A percentile compares a stretch with the other conserved stretches of the same genome.
These are phyloP conservation scores for Diaperis boleti DNA, from an alignment of 2,888 invertebrate species.

Conservation along the genomic window DNA sequence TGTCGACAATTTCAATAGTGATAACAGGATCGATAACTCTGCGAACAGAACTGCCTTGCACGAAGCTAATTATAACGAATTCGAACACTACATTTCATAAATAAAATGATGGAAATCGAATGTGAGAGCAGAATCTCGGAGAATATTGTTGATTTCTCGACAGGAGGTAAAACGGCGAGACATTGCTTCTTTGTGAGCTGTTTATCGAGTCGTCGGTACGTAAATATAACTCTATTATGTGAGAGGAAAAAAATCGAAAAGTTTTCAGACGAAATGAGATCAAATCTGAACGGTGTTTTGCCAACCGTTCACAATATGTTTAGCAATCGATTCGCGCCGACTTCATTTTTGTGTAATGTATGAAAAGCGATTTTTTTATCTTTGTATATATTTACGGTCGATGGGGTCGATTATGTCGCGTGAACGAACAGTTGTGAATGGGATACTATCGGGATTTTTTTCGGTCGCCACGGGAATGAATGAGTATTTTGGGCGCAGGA, in stretches of 20 bases:
- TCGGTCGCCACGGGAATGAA: background rate
- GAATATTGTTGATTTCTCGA: slow-evolving; percentile 9
- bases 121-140: background rate
- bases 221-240: slow-evolving; percentile 30
- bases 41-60: slow-evolving; percentile 20
- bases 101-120: too few relatives aligned
- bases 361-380: slow-evolving; percentile 2
- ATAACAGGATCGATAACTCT: slow-evolving; percentile 19
- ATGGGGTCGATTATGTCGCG: background rate
- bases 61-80: slow-evolving; percentile 21
- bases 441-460: background rate
- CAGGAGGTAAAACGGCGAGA: slow-evolving; percentile 14
- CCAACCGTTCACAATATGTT: slow-evolving; percentile 24
- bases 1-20: slow-evolving; percentile 12
- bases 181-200: slow-evolving; percentile 22
- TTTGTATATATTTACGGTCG: background rate
- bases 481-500: background rate
- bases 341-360: slow-evolving; percentile 3
- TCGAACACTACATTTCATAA: too few relatives aligned
- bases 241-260: slow-evolving; percentile 13
- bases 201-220: slow-evolving; percentile 27
- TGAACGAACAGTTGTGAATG: slow-evolving; percentile 2
- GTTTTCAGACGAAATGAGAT: slow-evolving; percentile 18
- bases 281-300: slow-evolving; percentile 23
- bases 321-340: slow-evolving; percentile 5